Evolutionary conservation across 2,797 vertebrate genomes (phyloP).

Genomic region (Kryptopterus vitreolus): DNA sequence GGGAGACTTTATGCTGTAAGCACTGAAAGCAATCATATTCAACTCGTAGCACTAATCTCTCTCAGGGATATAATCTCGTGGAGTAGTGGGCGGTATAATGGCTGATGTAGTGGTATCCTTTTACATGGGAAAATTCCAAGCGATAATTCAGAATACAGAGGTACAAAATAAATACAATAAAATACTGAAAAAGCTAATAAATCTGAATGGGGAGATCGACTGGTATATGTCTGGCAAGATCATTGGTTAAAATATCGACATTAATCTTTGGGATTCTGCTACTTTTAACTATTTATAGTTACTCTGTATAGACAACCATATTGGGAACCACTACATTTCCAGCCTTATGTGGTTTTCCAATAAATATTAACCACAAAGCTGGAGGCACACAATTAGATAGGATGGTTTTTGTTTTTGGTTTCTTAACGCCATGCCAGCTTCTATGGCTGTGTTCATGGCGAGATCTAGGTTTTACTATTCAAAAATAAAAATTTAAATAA

Average conservation of each 20-base stretch:
- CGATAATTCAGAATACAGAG: neutral
- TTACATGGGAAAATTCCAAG: neutral
- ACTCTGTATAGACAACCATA: neutral
- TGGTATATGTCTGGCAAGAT: neutral
- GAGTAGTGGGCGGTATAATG: neutral
- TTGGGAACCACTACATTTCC: too few species aligned
- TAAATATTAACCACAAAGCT: too few species aligned
- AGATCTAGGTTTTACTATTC: too few species aligned
- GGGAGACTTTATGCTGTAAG: conserved; percentile 16
- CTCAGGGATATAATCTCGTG: neutral
- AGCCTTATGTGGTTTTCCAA: too few species aligned
- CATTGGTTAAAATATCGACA: neutral
- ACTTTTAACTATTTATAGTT: neutral
- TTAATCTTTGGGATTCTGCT: too few species aligned
- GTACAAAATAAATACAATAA: too few species aligned
- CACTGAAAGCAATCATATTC: conserved; percentile 31
- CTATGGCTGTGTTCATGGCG: too few species aligned
- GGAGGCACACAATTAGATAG: too few species aligned
- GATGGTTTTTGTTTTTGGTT: too few species aligned
- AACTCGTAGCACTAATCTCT: conserved; percentile 6
- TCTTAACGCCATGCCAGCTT: too few species aligned
- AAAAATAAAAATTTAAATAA: too few species aligned
- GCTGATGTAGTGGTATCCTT: neutral
- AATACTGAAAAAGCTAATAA: neutral
- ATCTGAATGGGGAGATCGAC: neutral